Percentiles rank a stretch among this genome's conserved stretches.
Conservation (phyloP, 2,888 invertebrate genomes). For the Calliopum simillimum region DNA sequence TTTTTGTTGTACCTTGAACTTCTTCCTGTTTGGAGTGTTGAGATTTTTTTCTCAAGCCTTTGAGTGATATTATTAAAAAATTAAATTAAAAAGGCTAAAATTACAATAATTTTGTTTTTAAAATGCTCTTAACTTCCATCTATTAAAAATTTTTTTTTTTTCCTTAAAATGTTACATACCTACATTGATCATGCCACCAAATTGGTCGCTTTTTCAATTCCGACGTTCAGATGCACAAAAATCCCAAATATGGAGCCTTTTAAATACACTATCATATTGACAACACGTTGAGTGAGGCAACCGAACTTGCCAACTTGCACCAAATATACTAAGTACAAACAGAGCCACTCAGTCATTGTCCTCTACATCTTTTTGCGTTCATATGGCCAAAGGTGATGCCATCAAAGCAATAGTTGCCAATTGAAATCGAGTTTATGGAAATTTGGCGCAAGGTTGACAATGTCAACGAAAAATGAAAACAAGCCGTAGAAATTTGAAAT, state of each 20-base stretch:
- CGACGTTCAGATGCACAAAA: background rate
- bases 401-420: constrained; percentile 9
- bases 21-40: too few species aligned
- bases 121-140: too few species aligned
- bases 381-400: constrained; percentile 14
- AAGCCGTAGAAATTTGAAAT: constrained; percentile 26
- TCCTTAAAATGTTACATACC: too few species aligned
- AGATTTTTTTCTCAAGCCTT: too few species aligned
- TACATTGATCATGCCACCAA: too few species aligned
- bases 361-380: background rate
- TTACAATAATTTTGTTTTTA: too few species aligned
- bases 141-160: too few species aligned
- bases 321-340: constrained; percentile 13
- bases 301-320: constrained; percentile 9
- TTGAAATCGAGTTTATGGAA: constrained; percentile 38
- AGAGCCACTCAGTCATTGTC: constrained; percentile 13
- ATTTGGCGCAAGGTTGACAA: constrained; percentile 46
- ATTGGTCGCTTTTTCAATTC: too few species aligned
- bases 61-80: too few species aligned
- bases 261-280: constrained; percentile 13
- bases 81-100: too few species aligned
- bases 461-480: constrained; percentile 39
- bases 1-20: too few species aligned
- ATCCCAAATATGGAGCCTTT: constrained; percentile 12
- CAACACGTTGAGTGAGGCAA: background rate